These are phyloP conservation scores for Ochropleura leucogaster DNA, from an alignment of 2,888 invertebrate species.

Conservation along the genomic window DNA sequence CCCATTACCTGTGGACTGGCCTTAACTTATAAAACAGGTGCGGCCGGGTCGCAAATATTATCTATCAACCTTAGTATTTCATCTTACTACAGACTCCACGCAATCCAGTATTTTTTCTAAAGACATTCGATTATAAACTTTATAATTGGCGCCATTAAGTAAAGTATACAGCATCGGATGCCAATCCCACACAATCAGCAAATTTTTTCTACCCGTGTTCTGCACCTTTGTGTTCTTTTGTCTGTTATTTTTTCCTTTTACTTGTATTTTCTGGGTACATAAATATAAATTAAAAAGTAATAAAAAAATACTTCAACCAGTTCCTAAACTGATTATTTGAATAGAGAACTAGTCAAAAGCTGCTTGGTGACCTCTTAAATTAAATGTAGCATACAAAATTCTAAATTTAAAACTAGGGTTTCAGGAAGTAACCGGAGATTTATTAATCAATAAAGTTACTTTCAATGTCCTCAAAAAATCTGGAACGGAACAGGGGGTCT, in stretches of 20 bases:
- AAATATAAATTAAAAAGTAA: too few relatives aligned
- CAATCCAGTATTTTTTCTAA: not conserved
- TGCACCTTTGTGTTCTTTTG: too few relatives aligned
- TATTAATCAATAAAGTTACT: not conserved
- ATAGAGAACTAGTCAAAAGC: too few relatives aligned
- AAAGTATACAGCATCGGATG: not conserved
- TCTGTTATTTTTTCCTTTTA: too few relatives aligned
- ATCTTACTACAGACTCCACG: not conserved
- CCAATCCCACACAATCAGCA: too few relatives aligned
- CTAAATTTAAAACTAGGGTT: not conserved
- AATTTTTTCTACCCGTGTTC: too few relatives aligned
- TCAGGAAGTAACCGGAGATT: too few relatives aligned
- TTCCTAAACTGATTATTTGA: too few relatives aligned
- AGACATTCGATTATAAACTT: constrained; percentile 3
- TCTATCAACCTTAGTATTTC: not conserved
- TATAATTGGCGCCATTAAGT: not conserved
- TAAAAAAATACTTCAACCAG: too few relatives aligned
- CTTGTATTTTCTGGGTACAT: too few relatives aligned
- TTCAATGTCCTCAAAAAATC: not conserved
- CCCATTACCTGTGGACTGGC: constrained; percentile 31
- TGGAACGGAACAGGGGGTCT: too few relatives aligned
- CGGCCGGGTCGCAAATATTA: constrained; percentile 32
- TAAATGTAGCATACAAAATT: not conserved
- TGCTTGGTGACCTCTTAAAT: not conserved
- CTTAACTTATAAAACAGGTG: constrained; percentile 30